These are phyloP conservation scores for Nesometra sesokonis DNA, from an alignment of 35 echinoderm and acorn worm genomes.

Conservation along the genomic window DNA sequence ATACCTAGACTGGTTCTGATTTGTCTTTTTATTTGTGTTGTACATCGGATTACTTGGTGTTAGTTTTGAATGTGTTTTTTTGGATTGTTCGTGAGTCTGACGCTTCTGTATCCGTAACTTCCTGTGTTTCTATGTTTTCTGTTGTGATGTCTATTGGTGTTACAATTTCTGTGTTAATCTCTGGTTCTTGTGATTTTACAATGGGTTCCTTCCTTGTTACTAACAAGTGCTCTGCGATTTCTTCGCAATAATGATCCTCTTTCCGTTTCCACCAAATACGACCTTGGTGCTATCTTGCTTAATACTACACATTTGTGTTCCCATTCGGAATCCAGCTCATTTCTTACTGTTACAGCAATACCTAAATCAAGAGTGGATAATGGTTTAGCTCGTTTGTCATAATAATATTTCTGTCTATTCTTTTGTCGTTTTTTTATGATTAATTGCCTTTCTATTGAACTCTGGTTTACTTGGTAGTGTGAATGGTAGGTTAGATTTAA, in stretches of 20 bases:
- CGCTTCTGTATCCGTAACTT: too few relatives aligned
- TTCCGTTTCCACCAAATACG: not conserved
- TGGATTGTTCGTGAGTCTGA: too few relatives aligned
- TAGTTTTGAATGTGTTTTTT: too few relatives aligned
- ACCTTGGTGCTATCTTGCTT: not conserved
- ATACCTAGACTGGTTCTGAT: too few relatives aligned
- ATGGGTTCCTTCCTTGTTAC: not conserved
- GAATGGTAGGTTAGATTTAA: not conserved
- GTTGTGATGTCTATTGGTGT: too few relatives aligned
- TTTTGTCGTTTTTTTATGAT: not conserved
- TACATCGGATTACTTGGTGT: too few relatives aligned
- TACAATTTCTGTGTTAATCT: too few relatives aligned
- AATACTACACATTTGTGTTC: not conserved
- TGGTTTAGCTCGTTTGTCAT: not conserved
- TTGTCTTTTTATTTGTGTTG: too few relatives aligned
- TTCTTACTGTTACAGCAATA: not conserved
- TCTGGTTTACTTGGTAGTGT: not conserved
- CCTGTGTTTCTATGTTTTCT: too few relatives aligned
- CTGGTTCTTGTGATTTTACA: not conserved
- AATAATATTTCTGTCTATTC: not conserved
- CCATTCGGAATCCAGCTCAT: not conserved
- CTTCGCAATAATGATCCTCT: not conserved
- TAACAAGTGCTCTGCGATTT: not conserved
- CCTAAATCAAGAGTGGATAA: not conserved
- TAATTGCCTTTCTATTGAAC: not conserved